phyloP scores from a whole-genome alignment of 2,888 invertebrate species.

The Teleogryllus oceanicus region DNA sequence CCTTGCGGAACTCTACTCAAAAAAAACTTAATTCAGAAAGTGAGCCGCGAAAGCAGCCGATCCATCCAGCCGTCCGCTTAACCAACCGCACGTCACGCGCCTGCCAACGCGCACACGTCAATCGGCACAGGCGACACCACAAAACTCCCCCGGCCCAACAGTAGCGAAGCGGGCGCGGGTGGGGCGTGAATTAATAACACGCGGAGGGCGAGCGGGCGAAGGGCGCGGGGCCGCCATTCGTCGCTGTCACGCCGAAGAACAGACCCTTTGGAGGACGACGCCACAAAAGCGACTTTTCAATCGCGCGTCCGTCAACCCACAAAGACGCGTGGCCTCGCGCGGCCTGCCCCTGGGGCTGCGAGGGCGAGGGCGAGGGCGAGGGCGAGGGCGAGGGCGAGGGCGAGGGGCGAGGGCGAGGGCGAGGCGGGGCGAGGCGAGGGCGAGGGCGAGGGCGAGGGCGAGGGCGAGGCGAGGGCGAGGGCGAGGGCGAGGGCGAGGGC shows the following conservation, averaged over 20 bases:
- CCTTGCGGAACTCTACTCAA: too few relatives aligned
- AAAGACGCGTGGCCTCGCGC: not conserved
- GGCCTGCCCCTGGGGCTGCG: not conserved
- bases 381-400: not conserved
- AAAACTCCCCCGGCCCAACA: not conserved
- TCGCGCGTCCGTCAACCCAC: not conserved
- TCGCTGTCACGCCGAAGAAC: constrained; percentile 12
- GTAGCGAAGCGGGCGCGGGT: not conserved
- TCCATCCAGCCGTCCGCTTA: too few relatives aligned
- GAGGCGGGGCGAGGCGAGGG: not conserved
- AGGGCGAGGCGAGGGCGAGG: not conserved
- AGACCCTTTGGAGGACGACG: not conserved
- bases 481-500: not conserved
- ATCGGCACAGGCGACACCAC: too few relatives aligned
- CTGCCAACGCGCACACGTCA: too few relatives aligned
- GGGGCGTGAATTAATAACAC: not conserved
- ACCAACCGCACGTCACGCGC: too few relatives aligned
- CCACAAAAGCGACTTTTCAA: constrained; percentile 2
- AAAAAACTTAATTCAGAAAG: too few relatives aligned
- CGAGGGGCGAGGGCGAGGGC: not conserved
- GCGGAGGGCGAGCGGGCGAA: not conserved
- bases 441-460: too few relatives aligned
- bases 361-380: not conserved
- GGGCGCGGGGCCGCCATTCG: not conserved
- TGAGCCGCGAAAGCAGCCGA: too few relatives aligned